Evolutionary conservation across 1,140 invertebrate species (phyloP).

Genomic region (Lepidotrigona ventralis): DNA sequence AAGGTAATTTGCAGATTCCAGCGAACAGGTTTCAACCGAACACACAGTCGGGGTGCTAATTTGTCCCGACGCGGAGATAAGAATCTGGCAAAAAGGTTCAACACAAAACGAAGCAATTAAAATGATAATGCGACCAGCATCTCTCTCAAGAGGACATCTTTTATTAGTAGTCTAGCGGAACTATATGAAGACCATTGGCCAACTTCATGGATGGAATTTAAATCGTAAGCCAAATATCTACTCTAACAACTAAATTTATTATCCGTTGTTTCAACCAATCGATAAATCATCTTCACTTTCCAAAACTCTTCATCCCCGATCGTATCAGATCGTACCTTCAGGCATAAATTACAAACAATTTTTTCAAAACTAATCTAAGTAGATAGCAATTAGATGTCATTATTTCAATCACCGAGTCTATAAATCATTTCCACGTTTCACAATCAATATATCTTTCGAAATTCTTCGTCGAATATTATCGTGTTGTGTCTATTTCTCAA

Average conservation of each 20-base stretch:
- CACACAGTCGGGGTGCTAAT: constrained; percentile 48
- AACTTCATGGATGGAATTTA: background rate
- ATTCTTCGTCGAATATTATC: background rate
- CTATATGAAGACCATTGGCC: background rate
- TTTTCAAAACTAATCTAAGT: background rate
- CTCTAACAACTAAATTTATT: background rate
- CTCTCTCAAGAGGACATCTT: background rate
- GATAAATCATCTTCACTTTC: background rate
- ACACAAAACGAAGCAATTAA: constrained; percentile 50
- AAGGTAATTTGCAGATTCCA: constrained; percentile 51
- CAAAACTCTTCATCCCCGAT: background rate
- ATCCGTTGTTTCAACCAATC: background rate
- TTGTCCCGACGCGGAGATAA: constrained; percentile 43
- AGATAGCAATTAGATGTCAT: background rate
- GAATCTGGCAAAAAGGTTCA: constrained; percentile 45
- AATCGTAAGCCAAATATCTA: background rate
- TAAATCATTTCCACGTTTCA: background rate
- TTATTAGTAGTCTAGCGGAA: constrained; percentile 10
- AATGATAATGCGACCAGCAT: constrained; percentile 34
- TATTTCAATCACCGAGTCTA: background rate
- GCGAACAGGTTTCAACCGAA: constrained; percentile 42
- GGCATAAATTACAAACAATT: too few relatives aligned
- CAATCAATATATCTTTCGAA: background rate
- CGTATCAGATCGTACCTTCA: too few relatives aligned
- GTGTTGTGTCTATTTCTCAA: background rate